Percentiles rank a stretch among this genome's conserved stretches.
Evolutionary conservation across 2,888 invertebrate species (phyloP).

Genomic region (Thera obeliscata): DNA sequence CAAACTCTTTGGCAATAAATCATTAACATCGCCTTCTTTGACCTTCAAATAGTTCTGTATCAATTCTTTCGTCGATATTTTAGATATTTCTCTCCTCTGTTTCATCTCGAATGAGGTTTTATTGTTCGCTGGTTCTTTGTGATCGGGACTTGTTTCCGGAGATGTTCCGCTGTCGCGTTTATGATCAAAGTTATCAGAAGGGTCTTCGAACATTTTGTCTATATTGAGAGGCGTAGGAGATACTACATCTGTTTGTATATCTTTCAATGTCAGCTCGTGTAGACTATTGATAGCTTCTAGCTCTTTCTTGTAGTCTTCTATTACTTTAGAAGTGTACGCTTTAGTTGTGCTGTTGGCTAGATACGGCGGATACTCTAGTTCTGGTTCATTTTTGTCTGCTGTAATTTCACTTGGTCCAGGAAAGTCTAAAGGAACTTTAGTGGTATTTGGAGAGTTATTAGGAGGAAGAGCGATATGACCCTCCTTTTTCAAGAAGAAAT

Average conservation of each 20-base stretch:
- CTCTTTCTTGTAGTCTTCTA: conserved; percentile 82
- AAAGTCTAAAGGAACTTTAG: conserved; percentile 48
- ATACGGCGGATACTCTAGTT: conserved; percentile 73
- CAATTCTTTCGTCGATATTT: conserved; percentile 75
- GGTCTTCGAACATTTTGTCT: conserved; percentile 74
- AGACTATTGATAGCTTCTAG: conserved; percentile 78
- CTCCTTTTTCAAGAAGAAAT: conserved; percentile 76
- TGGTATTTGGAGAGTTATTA: conserved; percentile 69
- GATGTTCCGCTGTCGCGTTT: conserved; percentile 50
- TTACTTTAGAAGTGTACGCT: conserved; percentile 80
- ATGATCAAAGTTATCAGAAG: conserved; percentile 54
- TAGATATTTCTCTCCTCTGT: conserved; percentile 63
- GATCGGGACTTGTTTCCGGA: conserved; percentile 46
- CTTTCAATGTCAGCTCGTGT: conserved; percentile 78
- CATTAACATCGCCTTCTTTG: conserved; percentile 70
- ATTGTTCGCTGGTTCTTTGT: conserved; percentile 45
- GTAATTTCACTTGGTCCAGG: conserved; percentile 50
- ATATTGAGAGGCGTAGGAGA: conserved; percentile 76
- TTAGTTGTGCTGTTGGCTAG: conserved; percentile 75
- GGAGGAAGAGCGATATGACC: conserved; percentile 69
- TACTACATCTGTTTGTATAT: conserved; percentile 74
- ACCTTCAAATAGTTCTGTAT: conserved; percentile 79
- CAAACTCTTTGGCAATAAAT: conserved; percentile 52
- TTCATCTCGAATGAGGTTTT: conserved; percentile 56
- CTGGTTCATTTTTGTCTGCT: conserved; percentile 48